phyloP scores from a whole-genome alignment of 2,113 vertebrate genomes.

The Reinhardtius hippoglossoides region DNA sequence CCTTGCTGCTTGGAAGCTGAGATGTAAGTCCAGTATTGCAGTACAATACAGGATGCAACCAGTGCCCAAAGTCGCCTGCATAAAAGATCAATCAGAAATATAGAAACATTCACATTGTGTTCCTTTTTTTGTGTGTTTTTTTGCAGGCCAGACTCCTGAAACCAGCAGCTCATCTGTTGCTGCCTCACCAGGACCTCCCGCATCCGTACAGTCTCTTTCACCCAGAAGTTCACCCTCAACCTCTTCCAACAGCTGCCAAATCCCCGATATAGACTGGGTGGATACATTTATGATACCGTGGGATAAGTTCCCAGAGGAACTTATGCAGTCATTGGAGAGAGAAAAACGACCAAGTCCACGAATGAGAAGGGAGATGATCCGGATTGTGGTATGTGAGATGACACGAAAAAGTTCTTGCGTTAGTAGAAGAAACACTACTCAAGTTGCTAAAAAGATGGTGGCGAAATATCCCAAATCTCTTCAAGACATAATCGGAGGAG shows the following conservation, averaged over 20 bases:
- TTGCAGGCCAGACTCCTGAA: conserved; percentile 20
- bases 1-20: conserved; percentile 46
- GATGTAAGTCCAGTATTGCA: conserved; percentile 30
- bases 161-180: conserved; percentile 24
- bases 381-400: conserved; percentile 45
- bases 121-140: neutral
- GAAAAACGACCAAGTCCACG: neutral
- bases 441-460: too few relatives aligned
- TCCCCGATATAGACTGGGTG: conserved; percentile 7
- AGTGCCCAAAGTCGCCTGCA: neutral
- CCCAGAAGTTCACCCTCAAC: conserved; percentile 8
- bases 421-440: too few relatives aligned
- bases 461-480: too few relatives aligned
- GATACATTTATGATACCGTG: conserved; percentile 51
- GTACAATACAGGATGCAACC: neutral
- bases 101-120: neutral
- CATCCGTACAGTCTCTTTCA: conserved; percentile 22
- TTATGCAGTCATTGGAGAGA: conserved; percentile 47
- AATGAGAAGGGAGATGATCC: conserved; percentile 42
- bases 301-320: conserved; percentile 50
- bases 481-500: too few relatives aligned
- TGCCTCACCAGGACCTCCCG: neutral
- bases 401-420: neutral
- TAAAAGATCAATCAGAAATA: neutral
- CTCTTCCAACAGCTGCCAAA: neutral